Evolutionary conservation across 2,888 invertebrate genomes (phyloP).

Genomic region (Stenurella melanura): DNA sequence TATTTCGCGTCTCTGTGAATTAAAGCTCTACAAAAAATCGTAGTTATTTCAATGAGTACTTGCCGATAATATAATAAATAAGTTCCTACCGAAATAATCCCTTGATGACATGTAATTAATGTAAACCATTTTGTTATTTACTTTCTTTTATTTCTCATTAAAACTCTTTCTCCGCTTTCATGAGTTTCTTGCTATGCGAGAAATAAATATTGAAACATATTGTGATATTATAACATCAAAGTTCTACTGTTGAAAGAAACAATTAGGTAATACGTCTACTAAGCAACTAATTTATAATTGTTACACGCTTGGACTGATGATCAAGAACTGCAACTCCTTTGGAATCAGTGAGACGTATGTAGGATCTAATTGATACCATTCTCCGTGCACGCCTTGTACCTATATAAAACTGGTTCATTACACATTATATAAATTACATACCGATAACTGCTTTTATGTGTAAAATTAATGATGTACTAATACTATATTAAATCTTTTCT

Average conservation of each 20-base stretch:
- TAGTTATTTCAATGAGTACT: too few species aligned
- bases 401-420: neutral
- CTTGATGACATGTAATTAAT: neutral
- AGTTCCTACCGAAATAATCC: too few species aligned
- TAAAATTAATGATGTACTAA: neutral
- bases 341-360: neutral
- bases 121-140: neutral
- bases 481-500: neutral
- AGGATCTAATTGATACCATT: neutral
- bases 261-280: conserved; percentile 2
- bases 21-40: too few species aligned
- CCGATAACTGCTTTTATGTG: neutral
- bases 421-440: neutral
- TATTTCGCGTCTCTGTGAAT: too few species aligned
- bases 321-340: conserved; percentile 18
- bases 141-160: neutral
- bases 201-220: neutral
- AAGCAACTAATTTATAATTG: conserved; percentile 25
- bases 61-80: too few species aligned
- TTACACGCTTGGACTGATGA: conserved; percentile 16
- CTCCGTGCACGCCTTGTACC: neutral
- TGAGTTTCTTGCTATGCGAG: neutral
- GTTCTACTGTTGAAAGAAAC: neutral
- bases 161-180: neutral
- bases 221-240: neutral